Conservation (phyloP, 2,113 vertebrate genomes). For the Geococcyx californianus region DNA sequence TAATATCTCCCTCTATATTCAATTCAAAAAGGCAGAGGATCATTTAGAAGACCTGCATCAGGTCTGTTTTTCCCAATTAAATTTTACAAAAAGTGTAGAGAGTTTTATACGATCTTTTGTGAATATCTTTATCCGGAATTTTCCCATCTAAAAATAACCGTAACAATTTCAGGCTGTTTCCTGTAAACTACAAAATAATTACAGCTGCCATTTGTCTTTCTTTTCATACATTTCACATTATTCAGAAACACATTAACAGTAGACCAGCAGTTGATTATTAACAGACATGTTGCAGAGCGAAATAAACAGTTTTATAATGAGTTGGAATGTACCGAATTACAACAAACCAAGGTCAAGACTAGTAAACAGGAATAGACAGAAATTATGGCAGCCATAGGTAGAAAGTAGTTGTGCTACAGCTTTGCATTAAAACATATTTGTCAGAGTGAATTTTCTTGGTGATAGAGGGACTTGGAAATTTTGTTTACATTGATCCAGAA, state of each 20-base stretch:
- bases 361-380: background rate
- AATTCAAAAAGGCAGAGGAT: background rate
- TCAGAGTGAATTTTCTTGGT: background rate
- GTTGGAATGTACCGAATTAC: background rate
- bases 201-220: background rate
- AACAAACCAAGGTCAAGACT: background rate
- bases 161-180: slow-evolving; percentile 20
- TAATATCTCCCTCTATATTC: background rate
- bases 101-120: background rate
- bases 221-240: background rate
- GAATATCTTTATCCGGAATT: background rate
- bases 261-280: slow-evolving; percentile 14
- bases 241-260: background rate
- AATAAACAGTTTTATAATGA: background rate
- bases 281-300: background rate
- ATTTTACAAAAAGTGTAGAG: background rate
- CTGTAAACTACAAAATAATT: background rate
- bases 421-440: background rate
- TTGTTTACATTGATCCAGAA: background rate
- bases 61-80: background rate
- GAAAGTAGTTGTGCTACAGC: background rate
- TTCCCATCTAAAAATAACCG: slow-evolving; percentile 32
- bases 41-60: background rate
- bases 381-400: background rate
- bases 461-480: background rate